Evolutionary conservation across 1,140 invertebrate genomes (phyloP), one percentile per base, ranked within the genome.

Genomic region (Drosophila kohkoa): DNA sequence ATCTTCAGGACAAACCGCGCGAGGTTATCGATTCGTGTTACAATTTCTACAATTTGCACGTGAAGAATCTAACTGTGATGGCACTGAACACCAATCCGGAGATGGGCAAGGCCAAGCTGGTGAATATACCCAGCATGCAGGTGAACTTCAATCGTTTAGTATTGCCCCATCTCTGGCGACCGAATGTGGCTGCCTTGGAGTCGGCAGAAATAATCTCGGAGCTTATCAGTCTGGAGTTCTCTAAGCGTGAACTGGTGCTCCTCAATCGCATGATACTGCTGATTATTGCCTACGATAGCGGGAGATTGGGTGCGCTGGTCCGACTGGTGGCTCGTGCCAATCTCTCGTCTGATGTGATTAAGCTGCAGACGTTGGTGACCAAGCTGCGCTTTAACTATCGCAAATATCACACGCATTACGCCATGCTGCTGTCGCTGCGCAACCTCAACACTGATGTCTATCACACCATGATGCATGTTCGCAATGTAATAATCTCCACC

Each of bases 11-110:
- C 43, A 91, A 93, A 20, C 93, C 94, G 0, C 65, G 91, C 7
- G 82, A 93, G 51, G 78, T 94, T 65, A 91, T 94, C 52, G 90
- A 93, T 6, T 82, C 92, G 7, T 94, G 93, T 72, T 93, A 93
- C 74, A 71, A 72, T 6, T 78, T 72, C 30, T 86, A 72, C 57
- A 57, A 71, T 5, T 63, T 92, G 3, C 65, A 72, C 55, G 30
- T 92, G 0, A 86, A 87, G 15, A 83, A 91, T 15, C 16, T 91
- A 8, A 78, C 78, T 1, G 3, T 92, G 5, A 63, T 68, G 48
- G 57, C 77, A 0, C 4, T 83, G 10, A 87, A 89, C 15, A 82
- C 85, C 2, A 75, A 49, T 0, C 55, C 72, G 2, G 72, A 75
- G 3, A 54, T 57, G 30, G 71, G 62, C 2, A 75, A 67, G 3